These are phyloP conservation scores for Erythrolamprus reginae DNA, from an alignment of 2,113 vertebrate genomes.

Conservation along the genomic window DNA sequence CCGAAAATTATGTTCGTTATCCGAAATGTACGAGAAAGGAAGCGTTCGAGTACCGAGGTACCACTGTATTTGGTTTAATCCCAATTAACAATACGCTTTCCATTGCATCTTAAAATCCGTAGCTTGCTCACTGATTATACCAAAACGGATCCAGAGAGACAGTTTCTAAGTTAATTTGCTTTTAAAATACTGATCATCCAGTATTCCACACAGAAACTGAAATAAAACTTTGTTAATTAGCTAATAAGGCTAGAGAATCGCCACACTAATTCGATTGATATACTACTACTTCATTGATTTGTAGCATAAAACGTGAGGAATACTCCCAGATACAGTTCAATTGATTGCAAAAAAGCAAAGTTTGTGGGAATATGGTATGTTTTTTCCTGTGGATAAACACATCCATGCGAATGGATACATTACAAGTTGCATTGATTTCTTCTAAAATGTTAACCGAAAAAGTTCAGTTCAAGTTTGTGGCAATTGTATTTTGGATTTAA, in stretches of 20 bases:
- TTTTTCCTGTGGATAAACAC: not conserved
- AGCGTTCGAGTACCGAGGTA: too few species aligned
- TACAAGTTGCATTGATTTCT: slow-evolving; percentile 20
- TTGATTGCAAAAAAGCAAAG: not conserved
- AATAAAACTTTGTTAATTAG: not conserved
- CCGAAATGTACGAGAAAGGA: too few species aligned
- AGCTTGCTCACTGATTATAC: not conserved
- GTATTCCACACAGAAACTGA: not conserved
- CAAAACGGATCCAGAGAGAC: not conserved
- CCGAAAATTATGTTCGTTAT: too few species aligned
- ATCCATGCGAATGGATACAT: not conserved
- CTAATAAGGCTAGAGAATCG: not conserved
- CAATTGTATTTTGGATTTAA: not conserved
- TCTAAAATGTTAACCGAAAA: slow-evolving; percentile 15
- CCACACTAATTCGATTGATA: not conserved
- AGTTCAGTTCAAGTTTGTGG: slow-evolving; percentile 4
- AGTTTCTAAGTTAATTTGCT: not conserved
- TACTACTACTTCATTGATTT: not conserved
- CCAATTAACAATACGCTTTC: not conserved
- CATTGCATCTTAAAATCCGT: not conserved
- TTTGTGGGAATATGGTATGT: not conserved
- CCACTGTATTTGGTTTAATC: too few species aligned
- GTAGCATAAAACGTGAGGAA: not conserved
- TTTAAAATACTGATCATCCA: not conserved
- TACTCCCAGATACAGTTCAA: not conserved